Conservation (phyloP, 1,140 invertebrate species). For the Bombus confusus region DNA sequence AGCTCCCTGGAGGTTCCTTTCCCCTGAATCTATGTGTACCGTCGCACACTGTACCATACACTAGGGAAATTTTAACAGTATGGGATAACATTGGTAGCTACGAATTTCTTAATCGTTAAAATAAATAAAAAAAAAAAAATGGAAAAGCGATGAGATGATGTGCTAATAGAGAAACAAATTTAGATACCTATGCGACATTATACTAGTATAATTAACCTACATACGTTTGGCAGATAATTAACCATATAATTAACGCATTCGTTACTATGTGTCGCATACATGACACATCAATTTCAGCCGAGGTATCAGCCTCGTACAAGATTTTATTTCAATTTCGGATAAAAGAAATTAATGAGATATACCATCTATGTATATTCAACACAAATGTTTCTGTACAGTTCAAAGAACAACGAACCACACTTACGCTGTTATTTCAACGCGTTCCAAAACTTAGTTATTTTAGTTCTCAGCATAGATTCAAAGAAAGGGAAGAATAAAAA, state of each 20-base stretch:
- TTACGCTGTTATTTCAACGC: neutral
- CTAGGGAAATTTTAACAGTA: neutral
- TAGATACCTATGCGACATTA: neutral
- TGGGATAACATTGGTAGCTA: neutral
- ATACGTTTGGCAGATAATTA: neutral
- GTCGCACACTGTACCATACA: neutral
- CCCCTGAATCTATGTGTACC: neutral
- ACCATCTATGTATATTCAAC: neutral
- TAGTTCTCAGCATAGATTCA: too few species aligned
- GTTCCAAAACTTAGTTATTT: too few species aligned
- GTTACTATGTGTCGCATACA: neutral
- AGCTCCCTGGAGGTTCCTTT: neutral
- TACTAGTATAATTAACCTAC: neutral
- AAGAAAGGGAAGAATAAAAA: too few species aligned
- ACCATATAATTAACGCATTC: neutral
- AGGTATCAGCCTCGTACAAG: neutral
- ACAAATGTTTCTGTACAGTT: neutral
- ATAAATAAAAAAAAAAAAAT: neutral
- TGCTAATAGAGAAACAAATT: too few species aligned
- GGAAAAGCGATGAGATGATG: neutral
- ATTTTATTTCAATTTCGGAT: neutral
- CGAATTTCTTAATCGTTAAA: too few species aligned
- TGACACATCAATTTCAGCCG: neutral
- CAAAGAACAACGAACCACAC: neutral
- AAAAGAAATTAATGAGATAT: neutral